Evolutionary conservation across 2,888 invertebrate genomes (phyloP).

Genomic region (Epinotia ramella): DNA sequence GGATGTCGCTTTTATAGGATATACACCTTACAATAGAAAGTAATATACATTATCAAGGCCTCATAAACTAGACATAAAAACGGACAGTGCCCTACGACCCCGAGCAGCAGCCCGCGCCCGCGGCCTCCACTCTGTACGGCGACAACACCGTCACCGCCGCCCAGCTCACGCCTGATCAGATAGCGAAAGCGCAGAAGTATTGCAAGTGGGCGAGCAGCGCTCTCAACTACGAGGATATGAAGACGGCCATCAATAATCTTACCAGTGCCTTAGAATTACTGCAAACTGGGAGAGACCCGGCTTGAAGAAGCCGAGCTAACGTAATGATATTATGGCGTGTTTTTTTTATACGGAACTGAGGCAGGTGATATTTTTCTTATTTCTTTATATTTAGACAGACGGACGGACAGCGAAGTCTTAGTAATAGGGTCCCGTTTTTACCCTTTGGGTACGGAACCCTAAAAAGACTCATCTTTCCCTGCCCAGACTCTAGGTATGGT

Average conservation of each 20-base stretch:
- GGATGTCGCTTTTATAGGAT: no score
- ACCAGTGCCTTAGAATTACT: constrained; percentile 94
- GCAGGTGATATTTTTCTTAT: constrained; percentile 11
- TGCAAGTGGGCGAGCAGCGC: constrained; percentile 99
- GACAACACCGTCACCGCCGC: constrained; percentile 66
- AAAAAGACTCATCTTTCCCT: no score
- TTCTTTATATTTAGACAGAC: not conserved
- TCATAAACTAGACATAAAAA: constrained; percentile 1
- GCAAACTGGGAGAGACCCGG: constrained; percentile 91
- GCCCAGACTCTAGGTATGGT: no score
- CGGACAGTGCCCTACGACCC: constrained; percentile 73
- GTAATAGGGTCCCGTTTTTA: no score
- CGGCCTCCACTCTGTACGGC: constrained; percentile 65
- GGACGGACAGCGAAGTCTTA: no score
- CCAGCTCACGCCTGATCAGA: constrained; percentile 81
- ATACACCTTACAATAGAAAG: not conserved
- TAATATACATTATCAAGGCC: not conserved
- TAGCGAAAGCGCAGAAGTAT: constrained; percentile 96
- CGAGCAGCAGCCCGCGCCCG: constrained; percentile 69
- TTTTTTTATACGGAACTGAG: not conserved
- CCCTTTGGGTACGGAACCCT: no score
- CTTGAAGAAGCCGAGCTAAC: constrained; percentile 57
- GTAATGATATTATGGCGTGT: not conserved
- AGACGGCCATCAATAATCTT: constrained; percentile 94
- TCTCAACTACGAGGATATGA: constrained; percentile 97